Evolutionary conservation across 2,888 invertebrate genomes (phyloP), one percentile per base, ranked within the genome.

Genomic region (Calliscelio sp.): DNA sequence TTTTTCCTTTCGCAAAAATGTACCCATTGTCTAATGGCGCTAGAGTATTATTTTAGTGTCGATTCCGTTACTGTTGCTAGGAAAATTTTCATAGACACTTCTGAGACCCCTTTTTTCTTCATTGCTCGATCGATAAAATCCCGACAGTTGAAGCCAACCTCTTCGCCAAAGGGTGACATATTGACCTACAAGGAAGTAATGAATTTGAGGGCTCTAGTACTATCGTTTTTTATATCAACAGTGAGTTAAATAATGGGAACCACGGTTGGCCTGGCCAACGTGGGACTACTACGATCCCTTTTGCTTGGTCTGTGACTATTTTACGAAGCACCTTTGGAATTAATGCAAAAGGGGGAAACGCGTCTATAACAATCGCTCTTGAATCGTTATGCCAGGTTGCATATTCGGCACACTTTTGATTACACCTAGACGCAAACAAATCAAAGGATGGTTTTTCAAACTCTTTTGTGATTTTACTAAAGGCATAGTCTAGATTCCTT

Each of bases 21-120:
- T 84, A 85, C 81, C 88, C 89, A 90, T 7, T 83, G 74, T 24
- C 79, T 87, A 18, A 89, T 81, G 8, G 35, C 35, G 18, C 35
- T 24, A 3, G n/a, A 8, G 25, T 35, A 89, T 82, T 88, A 88
- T 41, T 86, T 87, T 8, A 87, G 25, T 3, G 89, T 89, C 0
- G 84, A 81, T 1, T 80, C 53, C 2, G 88, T 66, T 32, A 90
- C 44, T 3, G 89, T 89, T 11, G 88, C 85, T 41, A 85, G 49
- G 44, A 75, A 71, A 10, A 79, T 38, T 7, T 14, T 11, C 14
- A 38, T 3, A 14, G 38, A 38, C 11, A 11, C 38, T 35, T 84
- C 81, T 22, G 88, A 87, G 14, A 85, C 25, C 0, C 68, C 73
- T 18, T 46, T 49, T 5, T 18, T 68, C 2, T 5, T 3, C 0